Evolutionary conservation across 2,888 invertebrate genomes (phyloP), one percentile per base, ranked within the genome.

Genomic region (Neoscelio sp.): DNA sequence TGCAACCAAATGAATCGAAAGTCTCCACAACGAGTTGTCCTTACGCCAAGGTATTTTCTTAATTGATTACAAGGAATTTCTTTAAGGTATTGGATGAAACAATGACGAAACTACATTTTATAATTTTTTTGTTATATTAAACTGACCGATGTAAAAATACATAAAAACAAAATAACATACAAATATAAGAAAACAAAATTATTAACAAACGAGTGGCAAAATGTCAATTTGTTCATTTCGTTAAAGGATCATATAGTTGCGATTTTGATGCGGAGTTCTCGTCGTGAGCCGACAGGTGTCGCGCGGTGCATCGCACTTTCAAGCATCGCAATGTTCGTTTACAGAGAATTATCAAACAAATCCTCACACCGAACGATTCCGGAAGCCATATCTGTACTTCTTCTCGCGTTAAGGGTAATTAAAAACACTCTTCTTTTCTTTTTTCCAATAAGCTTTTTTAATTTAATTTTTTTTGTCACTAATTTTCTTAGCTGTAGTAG

Each of bases 271-370:
- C 94, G 96, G 85, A 95, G 96, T 85, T 97, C 98, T 18, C 95
- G 97, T 68, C 93, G 95, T 48, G 98, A 98, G 91, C 97, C 97
- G 71, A 95, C 96, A 58, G 96, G 95, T 12, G 93, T 95, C 86
- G 98, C 98, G 18, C 94, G 98, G 80, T 97, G 97, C 86, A 95
- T 98, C 81, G 97, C 98, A 28, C 92, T 98, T 1, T 96, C 96
- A 67, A 95, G 97, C 52, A 92, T 98, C 58, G 95, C 96, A 0
- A 93, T 95, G 85, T 95, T 94, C 88, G 91, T 94, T 13, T 95
- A 95, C 84, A 93, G 94, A 87, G 95, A 95, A 89, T 87, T 93
- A 48, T 91, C 91, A 17, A 93, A 93, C 86, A 92, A 92, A 82
- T 93, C 93, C 7, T 92, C 92, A 81, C 94, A 95, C 90, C 91